Evolutionary conservation across 1,140 invertebrate species (phyloP).

Genomic region (Helicorthomorpha holstii): DNA sequence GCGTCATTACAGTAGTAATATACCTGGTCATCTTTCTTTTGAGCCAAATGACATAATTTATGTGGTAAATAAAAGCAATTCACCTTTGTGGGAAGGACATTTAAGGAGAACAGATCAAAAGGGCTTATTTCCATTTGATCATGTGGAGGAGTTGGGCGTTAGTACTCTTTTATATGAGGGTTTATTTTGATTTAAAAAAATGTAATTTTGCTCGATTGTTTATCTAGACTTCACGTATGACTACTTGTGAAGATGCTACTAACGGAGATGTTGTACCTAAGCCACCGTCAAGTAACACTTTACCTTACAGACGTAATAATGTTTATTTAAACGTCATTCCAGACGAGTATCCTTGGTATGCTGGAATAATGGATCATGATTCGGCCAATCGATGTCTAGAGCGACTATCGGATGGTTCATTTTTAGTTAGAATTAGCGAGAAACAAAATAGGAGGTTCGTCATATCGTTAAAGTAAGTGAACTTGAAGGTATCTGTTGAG

Average conservation of each 20-base stretch:
- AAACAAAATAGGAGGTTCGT: constrained; percentile 40
- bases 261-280: not conserved
- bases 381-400: constrained; percentile 58
- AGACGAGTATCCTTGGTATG: constrained; percentile 37
- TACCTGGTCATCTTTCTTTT: constrained; percentile 10
- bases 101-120: constrained; percentile 14
- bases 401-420: constrained; percentile 65
- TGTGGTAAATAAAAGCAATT: not conserved
- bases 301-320: constrained; percentile 5
- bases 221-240: constrained; percentile 4
- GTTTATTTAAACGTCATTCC: constrained; percentile 19
- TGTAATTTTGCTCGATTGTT: not conserved
- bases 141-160: constrained; percentile 13
- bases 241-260: not conserved
- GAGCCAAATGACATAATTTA: not conserved
- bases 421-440: constrained; percentile 52
- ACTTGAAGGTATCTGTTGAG: not conserved
- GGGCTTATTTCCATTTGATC: constrained; percentile 16
- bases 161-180: no score
- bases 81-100: constrained; percentile 10
- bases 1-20: constrained; percentile 13
- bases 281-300: constrained; percentile 10
- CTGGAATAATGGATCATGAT: constrained; percentile 73
- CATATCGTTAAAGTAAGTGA: constrained; percentile 69
- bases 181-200: not conserved